These are phyloP conservation scores for Tetragonula clypearis DNA, from an alignment of 1,140 invertebrate species.

Conservation along the genomic window DNA sequence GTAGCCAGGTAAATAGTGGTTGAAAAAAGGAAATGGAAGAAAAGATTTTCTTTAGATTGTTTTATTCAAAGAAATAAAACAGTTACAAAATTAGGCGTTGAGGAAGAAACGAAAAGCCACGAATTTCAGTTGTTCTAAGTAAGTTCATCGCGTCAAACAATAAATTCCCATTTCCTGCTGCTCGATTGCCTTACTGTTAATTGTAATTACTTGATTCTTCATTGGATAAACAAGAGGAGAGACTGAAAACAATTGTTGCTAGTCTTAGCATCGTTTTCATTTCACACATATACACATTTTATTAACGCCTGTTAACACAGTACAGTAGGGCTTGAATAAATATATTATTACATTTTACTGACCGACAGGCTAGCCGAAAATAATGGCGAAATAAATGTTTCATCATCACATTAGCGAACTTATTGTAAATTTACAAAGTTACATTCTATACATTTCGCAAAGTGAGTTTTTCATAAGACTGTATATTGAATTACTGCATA, in stretches of 20 bases:
- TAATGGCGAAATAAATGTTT: background rate
- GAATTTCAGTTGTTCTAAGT: background rate
- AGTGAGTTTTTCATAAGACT: background rate
- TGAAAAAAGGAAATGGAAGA: background rate
- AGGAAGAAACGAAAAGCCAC: background rate
- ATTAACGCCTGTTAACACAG: background rate
- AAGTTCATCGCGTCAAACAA: background rate
- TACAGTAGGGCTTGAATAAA: background rate
- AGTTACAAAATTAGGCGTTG: background rate
- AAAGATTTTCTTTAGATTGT: background rate
- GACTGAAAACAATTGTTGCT: slow-evolving; percentile 5
- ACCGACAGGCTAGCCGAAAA: background rate
- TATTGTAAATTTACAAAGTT: background rate
- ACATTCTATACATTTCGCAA: background rate
- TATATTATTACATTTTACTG: background rate
- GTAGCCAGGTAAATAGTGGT: too few species aligned
- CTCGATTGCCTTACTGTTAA: slow-evolving; percentile 13
- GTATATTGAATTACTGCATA: background rate
- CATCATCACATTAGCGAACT: background rate
- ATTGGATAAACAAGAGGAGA: slow-evolving; percentile 9
- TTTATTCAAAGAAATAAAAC: background rate
- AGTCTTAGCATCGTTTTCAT: background rate
- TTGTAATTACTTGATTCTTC: slow-evolving; percentile 30
- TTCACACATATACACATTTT: slow-evolving; percentile 2
- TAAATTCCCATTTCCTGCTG: background rate